Evolutionary conservation across 2,797 vertebrate species (phyloP), one percentile per base, ranked within the genome.

Genomic region (Rhinella marina): DNA sequence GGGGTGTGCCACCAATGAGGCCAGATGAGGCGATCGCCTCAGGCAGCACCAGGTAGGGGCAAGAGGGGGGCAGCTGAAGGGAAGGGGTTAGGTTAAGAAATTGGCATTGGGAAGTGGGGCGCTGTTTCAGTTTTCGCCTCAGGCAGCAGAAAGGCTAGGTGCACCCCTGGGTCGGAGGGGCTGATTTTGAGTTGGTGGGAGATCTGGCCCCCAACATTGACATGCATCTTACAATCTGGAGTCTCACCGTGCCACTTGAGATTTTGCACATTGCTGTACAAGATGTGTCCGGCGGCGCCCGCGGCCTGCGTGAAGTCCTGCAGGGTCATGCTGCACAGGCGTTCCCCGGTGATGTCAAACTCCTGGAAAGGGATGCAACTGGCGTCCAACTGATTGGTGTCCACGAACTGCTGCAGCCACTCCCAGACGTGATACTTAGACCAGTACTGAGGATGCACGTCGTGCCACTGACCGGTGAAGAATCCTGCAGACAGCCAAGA

Each of bases 371-470:
- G 97, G 92, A 99, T 96, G 91, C 94, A 97, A 91, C 94, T 96
- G 90, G 97, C 96, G 23, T 99, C 98, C 25, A 99, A 95, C 91
- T 99, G 98, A 93, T 99, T 97, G 92, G 97, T 95, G 93, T 99
- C 98, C 95, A 99, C 94, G 16, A 97, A 95, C 91, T 99, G 98
- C 90, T 99, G 98, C 91, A 99, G 95, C 98, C 98, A 99, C 76
- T 99, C 97, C 98, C 98, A 99, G 88, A 99, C 98, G 94, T 99
- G 98, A 93, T 95, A 98, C 87, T 99, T 99, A 86, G 94, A 97
- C 98, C 98, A 99, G 91, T 96, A 97, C 91, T 99, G 98, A 0
- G 98, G 98, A 68, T 97, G 97, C 80, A 96, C 94, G 86, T 99
- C 97, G 0, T 96, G 91, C 97, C 97, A 98, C 90, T 97, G 95